Percentiles rank a stretch among this genome's conserved stretches.
phyloP scores from a whole-genome alignment of 2,888 invertebrate species.

The Eudemis profundana region DNA sequence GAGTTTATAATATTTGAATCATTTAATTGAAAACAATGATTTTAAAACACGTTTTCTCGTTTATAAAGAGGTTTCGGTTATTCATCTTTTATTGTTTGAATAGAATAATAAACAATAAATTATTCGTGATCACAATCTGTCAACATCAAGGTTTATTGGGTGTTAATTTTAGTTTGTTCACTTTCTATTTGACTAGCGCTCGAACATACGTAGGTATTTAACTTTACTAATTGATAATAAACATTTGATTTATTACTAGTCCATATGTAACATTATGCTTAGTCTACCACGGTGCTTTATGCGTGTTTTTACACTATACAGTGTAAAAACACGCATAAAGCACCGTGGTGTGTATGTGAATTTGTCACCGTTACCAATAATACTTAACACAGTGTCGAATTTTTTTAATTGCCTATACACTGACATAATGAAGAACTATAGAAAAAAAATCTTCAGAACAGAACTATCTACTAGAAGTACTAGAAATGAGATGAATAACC shows the following conservation, averaged over 20 bases:
- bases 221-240: slow-evolving; percentile 8
- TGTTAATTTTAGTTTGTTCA: slow-evolving; percentile 26
- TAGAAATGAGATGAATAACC: neutral
- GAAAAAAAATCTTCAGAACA: too few species aligned
- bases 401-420: too few species aligned
- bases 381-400: too few species aligned
- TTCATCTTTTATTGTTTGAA: slow-evolving; percentile 5
- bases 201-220: slow-evolving; percentile 10
- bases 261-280: too few species aligned
- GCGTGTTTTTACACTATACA: too few species aligned
- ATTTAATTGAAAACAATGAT: neutral
- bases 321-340: too few species aligned
- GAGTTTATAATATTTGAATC: neutral
- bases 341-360: too few species aligned
- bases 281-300: too few species aligned
- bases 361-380: too few species aligned
- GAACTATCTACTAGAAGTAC: too few species aligned
- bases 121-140: slow-evolving; percentile 33
- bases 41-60: neutral
- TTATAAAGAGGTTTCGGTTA: neutral
- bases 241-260: neutral
- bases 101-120: slow-evolving; percentile 15
- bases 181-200: slow-evolving; percentile 36
- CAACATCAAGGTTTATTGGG: slow-evolving; percentile 17
- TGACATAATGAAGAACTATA: too few species aligned